Evolutionary conservation across 2,797 vertebrate species (phyloP), one percentile per base, ranked within the genome.

Genomic region (Coregonus sp.): DNA sequence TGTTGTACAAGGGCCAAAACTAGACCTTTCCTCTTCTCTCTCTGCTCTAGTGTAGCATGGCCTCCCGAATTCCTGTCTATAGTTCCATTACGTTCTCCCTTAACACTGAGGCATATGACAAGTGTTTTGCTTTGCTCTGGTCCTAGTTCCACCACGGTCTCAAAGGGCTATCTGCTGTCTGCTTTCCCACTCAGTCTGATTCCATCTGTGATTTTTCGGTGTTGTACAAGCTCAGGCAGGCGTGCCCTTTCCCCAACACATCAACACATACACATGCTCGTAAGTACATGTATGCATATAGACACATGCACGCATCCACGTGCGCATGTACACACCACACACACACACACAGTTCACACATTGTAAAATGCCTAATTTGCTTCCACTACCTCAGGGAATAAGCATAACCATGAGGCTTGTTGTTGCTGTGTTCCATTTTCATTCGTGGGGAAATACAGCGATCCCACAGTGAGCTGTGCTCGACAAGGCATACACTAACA

Each of bases 341-440:
- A 61, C 4, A 37, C n/a, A 25, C 54, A 91, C 86, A 85, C 77
- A 77, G 77, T 77, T 78, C 77, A 6, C 54, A 56, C 59, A 7
- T 82, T 83, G 80, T 88, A 83, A 89, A 81, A 86, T 18, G 79
- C 75, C 81, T 89, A 87, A 89, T 91, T 75, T 84, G 80, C 78
- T 86, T 65, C 56, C 1, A 4, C 80, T 74, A 86, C 86, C 84
- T 65, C 71, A 72, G 86, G 85, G 87, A 89, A 56, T 6, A 50
- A 74, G 70, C 69, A 54, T 76, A 84, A 75, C 40, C 78, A 81
- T 56, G 5, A 90, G 83, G 77, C 80, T 82, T 81, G 83, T 81
- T 84, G 78, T 76, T 76, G 82, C 82, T 82, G 40, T 47, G 40
- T 79, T 89, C 69, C 66, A 79, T 89, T 90, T 88, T 86, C 76